Evolutionary conservation across 2,113 vertebrate genomes (phyloP).

Genomic region (Oreochromis tanganicae): DNA sequence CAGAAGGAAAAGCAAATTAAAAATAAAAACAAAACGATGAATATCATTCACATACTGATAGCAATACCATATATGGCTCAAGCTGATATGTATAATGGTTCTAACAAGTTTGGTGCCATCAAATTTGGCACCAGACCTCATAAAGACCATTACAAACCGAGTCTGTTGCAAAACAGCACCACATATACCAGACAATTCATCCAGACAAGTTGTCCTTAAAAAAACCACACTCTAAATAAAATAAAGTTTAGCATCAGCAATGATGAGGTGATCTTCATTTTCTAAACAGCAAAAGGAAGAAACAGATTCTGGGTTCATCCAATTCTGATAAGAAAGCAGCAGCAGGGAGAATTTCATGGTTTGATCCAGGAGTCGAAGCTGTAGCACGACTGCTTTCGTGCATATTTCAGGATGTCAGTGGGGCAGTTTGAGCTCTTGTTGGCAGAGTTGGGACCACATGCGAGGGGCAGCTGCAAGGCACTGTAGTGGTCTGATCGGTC

Average conservation of each 20-base stretch:
- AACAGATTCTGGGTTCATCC: neutral
- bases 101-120: neutral
- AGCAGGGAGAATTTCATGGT: neutral
- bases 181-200: neutral
- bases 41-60: neutral
- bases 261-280: neutral
- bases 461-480: neutral
- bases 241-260: neutral
- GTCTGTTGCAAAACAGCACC: neutral
- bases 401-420: neutral
- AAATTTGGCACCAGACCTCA: neutral
- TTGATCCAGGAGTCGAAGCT: neutral
- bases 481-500: neutral
- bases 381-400: neutral
- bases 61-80: neutral
- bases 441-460: neutral
- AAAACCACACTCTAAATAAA: neutral
- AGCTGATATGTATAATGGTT: neutral
- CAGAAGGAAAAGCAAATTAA: neutral
- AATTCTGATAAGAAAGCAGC: neutral
- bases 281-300: neutral
- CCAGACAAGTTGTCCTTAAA: neutral
- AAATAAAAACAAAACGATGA: neutral
- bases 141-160: neutral
- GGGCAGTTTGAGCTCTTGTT: neutral